Evolutionary conservation across 2,888 invertebrate genomes (phyloP).

Genomic region (Yponomeuta evonymella): DNA sequence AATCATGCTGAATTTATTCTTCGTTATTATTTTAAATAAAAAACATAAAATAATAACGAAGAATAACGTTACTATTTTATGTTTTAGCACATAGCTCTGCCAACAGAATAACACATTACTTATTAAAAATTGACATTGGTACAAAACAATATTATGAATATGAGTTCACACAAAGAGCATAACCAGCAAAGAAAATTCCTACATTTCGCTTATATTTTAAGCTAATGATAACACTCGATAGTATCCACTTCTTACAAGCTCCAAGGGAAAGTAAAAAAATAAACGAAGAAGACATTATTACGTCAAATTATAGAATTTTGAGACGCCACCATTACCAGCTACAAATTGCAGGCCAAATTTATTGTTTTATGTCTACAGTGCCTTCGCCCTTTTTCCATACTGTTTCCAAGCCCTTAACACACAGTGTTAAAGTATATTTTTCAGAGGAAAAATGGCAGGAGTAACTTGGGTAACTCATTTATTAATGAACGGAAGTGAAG

Average conservation of each 20-base stretch:
- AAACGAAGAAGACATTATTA: conserved; percentile 32
- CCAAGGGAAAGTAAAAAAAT: neutral
- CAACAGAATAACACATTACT: too few species aligned
- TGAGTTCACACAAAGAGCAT: too few species aligned
- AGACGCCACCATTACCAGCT: conserved; percentile 34
- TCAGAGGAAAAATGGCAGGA: neutral
- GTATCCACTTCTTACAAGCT: neutral
- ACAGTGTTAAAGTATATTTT: neutral
- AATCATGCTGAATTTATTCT: too few species aligned
- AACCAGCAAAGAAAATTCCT: too few species aligned
- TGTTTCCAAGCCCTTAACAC: neutral
- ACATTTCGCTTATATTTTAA: too few species aligned
- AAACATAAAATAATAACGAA: too few species aligned
- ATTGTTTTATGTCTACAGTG: conserved; percentile 28
- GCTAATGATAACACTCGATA: neutral
- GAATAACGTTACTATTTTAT: too few species aligned
- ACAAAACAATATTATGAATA: too few species aligned
- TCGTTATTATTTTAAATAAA: too few species aligned
- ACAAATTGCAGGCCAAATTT: conserved; percentile 41
- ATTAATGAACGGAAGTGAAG: conserved; percentile 31
- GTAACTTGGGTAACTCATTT: conserved; percentile 24
- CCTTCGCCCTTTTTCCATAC: neutral
- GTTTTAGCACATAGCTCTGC: too few species aligned
- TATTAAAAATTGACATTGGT: too few species aligned
- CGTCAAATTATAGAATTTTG: conserved; percentile 50